Percentiles rank a stretch among this genome's conserved stretches.
phyloP scores from a whole-genome alignment of 2,113 vertebrate genomes.

The Pangasianodon gigas region DNA sequence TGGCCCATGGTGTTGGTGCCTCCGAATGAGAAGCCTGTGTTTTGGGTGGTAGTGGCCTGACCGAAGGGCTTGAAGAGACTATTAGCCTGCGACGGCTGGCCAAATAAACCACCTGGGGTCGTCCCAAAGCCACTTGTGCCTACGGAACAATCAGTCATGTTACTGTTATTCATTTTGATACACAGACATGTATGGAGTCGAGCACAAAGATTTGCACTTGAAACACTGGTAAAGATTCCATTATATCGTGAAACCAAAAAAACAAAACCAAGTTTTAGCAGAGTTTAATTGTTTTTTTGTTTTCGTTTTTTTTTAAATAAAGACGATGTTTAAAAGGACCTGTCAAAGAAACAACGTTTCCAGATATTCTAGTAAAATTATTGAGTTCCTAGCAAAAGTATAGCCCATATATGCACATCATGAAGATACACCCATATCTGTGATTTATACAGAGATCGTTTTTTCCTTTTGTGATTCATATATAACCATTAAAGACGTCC shows the following conservation, averaged over 20 bases:
- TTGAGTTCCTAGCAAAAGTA: too few relatives aligned
- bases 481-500: too few relatives aligned
- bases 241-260: neutral
- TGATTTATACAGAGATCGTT: too few relatives aligned
- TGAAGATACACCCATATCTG: too few relatives aligned
- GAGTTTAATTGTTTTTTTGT: neutral
- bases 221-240: neutral
- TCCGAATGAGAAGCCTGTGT: slow-evolving; percentile 86
- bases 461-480: too few relatives aligned
- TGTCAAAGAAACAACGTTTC: too few relatives aligned
- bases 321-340: too few relatives aligned
- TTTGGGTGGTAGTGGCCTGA: slow-evolving; percentile 83
- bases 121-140: slow-evolving; percentile 83
- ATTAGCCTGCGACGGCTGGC: slow-evolving; percentile 65
- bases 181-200: neutral
- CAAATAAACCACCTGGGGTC: slow-evolving; percentile 82
- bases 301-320: too few relatives aligned
- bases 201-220: neutral
- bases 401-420: too few relatives aligned
- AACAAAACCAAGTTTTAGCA: neutral
- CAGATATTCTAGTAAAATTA: too few relatives aligned
- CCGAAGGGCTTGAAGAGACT: slow-evolving; percentile 93
- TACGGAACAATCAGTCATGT: slow-evolving; percentile 30
- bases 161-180: neutral
- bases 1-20: slow-evolving; percentile 85